Base-by-base conservation (phyloP, 2,888 invertebrate genomes). In the Brachylomia viminalis region DNA sequence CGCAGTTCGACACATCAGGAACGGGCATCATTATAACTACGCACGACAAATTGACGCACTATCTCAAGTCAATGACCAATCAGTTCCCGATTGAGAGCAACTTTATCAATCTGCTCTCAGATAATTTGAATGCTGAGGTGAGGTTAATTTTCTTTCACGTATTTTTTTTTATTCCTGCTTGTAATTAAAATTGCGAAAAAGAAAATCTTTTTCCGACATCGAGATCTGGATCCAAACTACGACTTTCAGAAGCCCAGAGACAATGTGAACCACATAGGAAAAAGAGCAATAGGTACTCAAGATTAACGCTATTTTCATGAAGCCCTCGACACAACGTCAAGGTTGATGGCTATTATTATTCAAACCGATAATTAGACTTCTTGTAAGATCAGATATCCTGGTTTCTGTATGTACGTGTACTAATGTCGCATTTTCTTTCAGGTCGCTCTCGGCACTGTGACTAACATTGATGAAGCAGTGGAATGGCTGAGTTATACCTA, bases 81-180 rank as follows among this genome's bases (percentile, higher is more conserved):
- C 99, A 99, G 95, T 98, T 99, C 93, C 99, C 99, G 0, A 99
- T 99, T 82, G 99, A 99, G 94, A 99, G 99, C 91, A 99, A 99
- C 95, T 99, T 99, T 90, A 98, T 99, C 78, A 98, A 98, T 90
- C 98, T 98, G 87, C 95, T 99, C 74, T 98, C 98, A 5, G 99
- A 99, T 94, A 99, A 99, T 96, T 97, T 99, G 79, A 99, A 99
- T 96, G 99, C 99, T 47, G 99, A 99, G 97, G 98, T 98, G 92
- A 87, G 90, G 56, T n/a, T 49, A 0, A 23, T 11, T 27, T 42
- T 23, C 17, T 10, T 52, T 30, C 1, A 30, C 42, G 4, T 69
- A n/a, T n/a, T n/a, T 42, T 54, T 10, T 33, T 10, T n/a, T 15
- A 23, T n/a, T 3, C 20, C 49, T 49, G 8, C 20, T 23, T 49